Evolutionary conservation across 2,888 invertebrate species (phyloP), one percentile per base, ranked within the genome.

Genomic region (Pristionchus maxplancki): DNA sequence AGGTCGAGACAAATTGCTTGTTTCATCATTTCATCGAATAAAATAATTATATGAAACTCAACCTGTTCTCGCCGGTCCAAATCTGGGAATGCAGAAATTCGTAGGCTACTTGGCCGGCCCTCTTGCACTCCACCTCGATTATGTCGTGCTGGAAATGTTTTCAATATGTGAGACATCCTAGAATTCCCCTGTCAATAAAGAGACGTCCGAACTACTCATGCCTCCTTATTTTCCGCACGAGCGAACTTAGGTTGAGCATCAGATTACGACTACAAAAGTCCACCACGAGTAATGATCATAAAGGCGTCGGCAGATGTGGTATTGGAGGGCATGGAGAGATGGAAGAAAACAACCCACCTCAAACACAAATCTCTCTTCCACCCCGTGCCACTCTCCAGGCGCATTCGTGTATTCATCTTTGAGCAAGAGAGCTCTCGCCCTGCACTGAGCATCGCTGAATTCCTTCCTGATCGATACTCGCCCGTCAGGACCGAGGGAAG

Each of bases 101-200:
- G 44, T 78, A 78, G 13, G 17, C n/a, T 5, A 78, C 44, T 28
- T 28, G 13, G 1, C 44, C 44, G 17, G 8, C 1, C 34, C 48
- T 24, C 24, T 20, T 44, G 44, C 78, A 78, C 4, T 78, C 44
- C 13, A 78, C 78, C 37, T 78, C 78, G 24, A 78, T 44, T 1
- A 78, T 78, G 20, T 78, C 78, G 44, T 78, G 44, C 78, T 78
- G 78, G n/a, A 48, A 78, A 74, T 74, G 64, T 31, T 24, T 64
- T 64, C 28, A n/a, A n/a, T n/a, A n/a, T n/a, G n/a, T n/a, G n/a
- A n/a, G n/a, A n/a, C n/a, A n/a, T n/a, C n/a, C n/a, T n/a, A n/a
- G n/a, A n/a, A n/a, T n/a, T n/a, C n/a, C n/a, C n/a, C n/a, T n/a
- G n/a, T n/a, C n/a, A n/a, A n/a, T n/a, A n/a, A n/a, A n/a, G n/a